Evolutionary conservation across 2,888 invertebrate genomes (phyloP), one percentile per base, ranked within the genome.

Genomic region (Drosophila fulvimacula): DNA sequence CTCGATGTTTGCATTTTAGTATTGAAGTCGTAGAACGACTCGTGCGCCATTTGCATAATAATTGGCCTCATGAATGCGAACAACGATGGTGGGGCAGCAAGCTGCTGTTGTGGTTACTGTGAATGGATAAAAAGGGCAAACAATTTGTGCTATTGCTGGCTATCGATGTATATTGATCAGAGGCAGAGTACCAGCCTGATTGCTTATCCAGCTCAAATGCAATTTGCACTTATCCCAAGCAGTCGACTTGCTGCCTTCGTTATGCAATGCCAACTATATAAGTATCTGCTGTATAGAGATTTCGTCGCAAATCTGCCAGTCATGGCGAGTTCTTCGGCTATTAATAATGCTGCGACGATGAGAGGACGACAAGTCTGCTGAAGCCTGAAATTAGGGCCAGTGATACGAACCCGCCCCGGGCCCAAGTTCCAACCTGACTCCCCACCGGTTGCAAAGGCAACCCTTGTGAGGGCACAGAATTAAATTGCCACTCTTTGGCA

Each of bases 41-140:
- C 68, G 62, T 79, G 74, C 70, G 74, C 75, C 81, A 89, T 89
- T 89, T 89, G 83, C 89, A 89, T 89, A 89, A 87, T 87, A 89
- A 89, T 88, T 89, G 88, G 80, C 76, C 73, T 66, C 84, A 68
- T 72, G 77, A 71, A 76, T 71, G 73, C 10, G 66, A 52, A 41
- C 67, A 49, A 30, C 17, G 52, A 3, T 11, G 53, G 19, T 10
- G 15, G 38, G 15, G 48, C 17, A 24, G 48, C 36, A 24, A 24
- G 11, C 19, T 5, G 32, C 4, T 5, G 21, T 21, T 9, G 56
- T 36, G 34, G 55, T 46, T 51, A 42, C 44, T 51, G 38, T 17
- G 39, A 17, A 51, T 59, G 48, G 32, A 30, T 42, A 34, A 68
- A 68, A 69, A 65, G 56, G 53, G 64, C 76, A 73, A 76, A 61